These are phyloP conservation scores for Coracopsis vasa DNA, from an alignment of 2,113 vertebrate species.

Conservation along the genomic window DNA sequence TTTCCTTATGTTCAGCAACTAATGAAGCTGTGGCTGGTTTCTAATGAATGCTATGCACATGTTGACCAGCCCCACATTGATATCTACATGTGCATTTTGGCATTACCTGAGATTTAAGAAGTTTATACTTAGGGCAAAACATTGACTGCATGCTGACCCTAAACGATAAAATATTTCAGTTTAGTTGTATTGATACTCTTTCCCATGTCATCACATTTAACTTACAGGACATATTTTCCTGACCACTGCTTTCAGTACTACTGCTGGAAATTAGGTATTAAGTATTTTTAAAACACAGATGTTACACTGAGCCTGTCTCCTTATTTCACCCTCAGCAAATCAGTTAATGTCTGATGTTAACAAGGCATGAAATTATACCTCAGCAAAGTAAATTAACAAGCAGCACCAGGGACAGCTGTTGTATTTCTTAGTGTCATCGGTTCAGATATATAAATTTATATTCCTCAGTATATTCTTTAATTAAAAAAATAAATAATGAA, in stretches of 20 bases:
- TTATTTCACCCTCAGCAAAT: constrained; percentile 40
- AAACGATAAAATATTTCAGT: neutral
- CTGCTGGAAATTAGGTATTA: neutral
- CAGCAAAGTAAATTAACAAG: constrained; percentile 50
- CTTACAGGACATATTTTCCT: neutral
- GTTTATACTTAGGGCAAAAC: neutral
- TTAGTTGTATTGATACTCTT: neutral
- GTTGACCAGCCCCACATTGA: neutral
- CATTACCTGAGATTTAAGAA: neutral
- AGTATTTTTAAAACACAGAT: neutral
- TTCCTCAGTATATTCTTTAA: neutral
- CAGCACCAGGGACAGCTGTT: constrained; percentile 6
- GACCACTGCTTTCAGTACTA: neutral
- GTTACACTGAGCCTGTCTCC: neutral
- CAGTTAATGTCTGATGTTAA: constrained; percentile 37
- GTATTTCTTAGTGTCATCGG: neutral
- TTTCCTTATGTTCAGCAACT: neutral
- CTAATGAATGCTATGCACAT: neutral
- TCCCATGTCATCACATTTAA: neutral
- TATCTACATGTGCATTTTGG: neutral
- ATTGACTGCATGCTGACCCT: neutral
- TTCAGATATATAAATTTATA: constrained; percentile 29
- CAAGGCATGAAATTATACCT: constrained; percentile 53
- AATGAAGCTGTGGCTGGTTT: neutral
- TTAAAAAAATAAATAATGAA: constrained; percentile 22